Base-by-base conservation (phyloP, 2,888 invertebrate genomes). In the Eupsilia transversa region DNA sequence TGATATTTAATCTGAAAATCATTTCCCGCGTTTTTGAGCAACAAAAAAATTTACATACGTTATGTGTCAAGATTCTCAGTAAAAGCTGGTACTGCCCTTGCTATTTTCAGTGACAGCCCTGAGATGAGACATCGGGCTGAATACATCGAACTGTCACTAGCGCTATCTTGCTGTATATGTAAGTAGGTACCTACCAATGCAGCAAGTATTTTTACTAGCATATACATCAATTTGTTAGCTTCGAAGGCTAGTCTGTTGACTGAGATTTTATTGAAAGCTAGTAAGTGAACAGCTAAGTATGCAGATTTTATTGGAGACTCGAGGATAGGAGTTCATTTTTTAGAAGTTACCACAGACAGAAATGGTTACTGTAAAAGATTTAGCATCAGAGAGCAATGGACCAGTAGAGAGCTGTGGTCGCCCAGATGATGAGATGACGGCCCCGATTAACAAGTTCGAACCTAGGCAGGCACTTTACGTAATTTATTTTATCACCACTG, bases 61-160 rank as follows among this genome's bases (percentile, higher is more conserved):
- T n/a, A n/a, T n/a, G n/a, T n/a, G 17, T 27, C 6, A 20, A 71
- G 14, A n/a, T 33, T 54, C n/a, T 3, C 20, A 10, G n/a, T 23
- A 57, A 56, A 75, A 52, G 3, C 41, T 17, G 2, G 4, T 60
- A 35, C 20, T 27, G 14, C 17, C 2, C 14, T n/a, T 20, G 3
- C 49, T 59, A 64, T 79, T 52, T 56, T 65, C 17, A n/a, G 57
- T 14, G 82, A 5, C 61, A 80, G 27, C 83, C 83, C 82, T 72
- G 35, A 49, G 33, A 61, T 30, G 35, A 14, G 14, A 54, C 54
- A 54, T 56, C 43, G n/a, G 54, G n/a, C 41, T 30, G 38, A 60
- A 69, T 69, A 65, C 43, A 81, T 66, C 35, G 77, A 82, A 77
- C 43, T 57, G 65, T 70, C 67, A 35, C 35, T 35, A 77, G 12